Percentiles rank a stretch among this genome's conserved stretches.
These are phyloP conservation scores for Liasis olivaceus DNA, from an alignment of 2,797 vertebrate genomes.

Conservation along the genomic window DNA sequence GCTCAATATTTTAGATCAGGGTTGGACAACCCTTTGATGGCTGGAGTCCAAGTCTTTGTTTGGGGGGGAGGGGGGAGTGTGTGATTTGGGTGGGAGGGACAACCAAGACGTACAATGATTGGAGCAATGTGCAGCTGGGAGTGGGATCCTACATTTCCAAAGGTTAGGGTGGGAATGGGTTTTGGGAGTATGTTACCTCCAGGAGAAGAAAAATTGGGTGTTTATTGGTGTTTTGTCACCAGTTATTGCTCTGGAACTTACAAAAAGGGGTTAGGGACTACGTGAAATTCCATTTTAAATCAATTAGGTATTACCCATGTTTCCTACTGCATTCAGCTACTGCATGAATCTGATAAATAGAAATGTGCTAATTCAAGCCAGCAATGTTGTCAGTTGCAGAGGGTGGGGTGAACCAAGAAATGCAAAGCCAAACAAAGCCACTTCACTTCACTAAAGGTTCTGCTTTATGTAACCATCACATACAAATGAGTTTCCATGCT, in stretches of 20 bases:
- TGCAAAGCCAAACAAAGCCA: slow-evolving; percentile 57
- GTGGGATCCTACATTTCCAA: not conserved
- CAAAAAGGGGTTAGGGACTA: not conserved
- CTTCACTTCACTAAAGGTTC: slow-evolving; percentile 46
- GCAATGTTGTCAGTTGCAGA: slow-evolving; percentile 18
- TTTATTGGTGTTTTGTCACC: not conserved
- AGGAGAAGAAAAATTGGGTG: not conserved
- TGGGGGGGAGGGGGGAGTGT: not conserved
- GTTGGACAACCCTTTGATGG: not conserved
- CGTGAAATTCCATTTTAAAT: not conserved
- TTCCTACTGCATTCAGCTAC: slow-evolving; percentile 3
- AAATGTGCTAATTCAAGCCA: slow-evolving; percentile 39
- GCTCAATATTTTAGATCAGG: not conserved
- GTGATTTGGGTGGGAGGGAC: not conserved
- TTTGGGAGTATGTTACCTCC: not conserved
- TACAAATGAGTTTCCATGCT: slow-evolving; percentile 65
- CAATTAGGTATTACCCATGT: slow-evolving; percentile 30
- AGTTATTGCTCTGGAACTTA: not conserved
- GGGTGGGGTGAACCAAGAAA: not conserved
- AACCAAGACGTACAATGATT: not conserved
- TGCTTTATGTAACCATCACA: slow-evolving; percentile 67
- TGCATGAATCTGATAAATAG: slow-evolving; percentile 35
- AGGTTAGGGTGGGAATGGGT: not conserved
- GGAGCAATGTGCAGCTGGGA: not conserved
- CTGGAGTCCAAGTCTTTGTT: not conserved